phyloP scores from a whole-genome alignment of 2,113 vertebrate species.

The Sorex fumeus region DNA sequence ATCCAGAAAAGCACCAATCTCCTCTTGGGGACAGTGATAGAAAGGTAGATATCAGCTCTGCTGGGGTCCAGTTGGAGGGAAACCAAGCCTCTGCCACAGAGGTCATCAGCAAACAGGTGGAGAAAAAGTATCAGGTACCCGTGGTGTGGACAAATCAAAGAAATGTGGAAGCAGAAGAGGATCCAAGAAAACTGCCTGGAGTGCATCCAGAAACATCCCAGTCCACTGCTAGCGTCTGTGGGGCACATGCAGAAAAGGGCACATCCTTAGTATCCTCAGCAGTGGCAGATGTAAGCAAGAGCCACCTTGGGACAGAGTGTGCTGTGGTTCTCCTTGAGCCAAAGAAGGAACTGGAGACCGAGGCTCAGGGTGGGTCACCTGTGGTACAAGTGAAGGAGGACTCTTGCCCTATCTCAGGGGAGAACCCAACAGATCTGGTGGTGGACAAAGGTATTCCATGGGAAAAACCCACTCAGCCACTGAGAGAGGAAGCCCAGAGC shows the following conservation, averaged over 20 bases:
- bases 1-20: neutral
- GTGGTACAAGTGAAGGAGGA: neutral
- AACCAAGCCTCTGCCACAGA: neutral
- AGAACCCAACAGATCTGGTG: conserved; percentile 2
- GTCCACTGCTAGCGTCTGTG: neutral
- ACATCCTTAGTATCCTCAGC: neutral
- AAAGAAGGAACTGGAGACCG: neutral
- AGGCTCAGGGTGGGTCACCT: neutral
- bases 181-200: neutral
- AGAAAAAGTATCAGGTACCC: conserved; percentile 54
- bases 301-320: neutral
- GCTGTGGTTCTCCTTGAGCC: neutral
- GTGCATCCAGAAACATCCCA: neutral
- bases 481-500: conserved; percentile 26
- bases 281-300: neutral
- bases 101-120: conserved; percentile 33
- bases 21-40: neutral
- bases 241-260: neutral
- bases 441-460: conserved; percentile 1
- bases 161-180: conserved; percentile 9
- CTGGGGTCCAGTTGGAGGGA: neutral
- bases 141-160: neutral
- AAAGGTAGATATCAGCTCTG: neutral
- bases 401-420: neutral
- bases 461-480: neutral